Base-by-base conservation (phyloP, 2,888 invertebrate genomes). In the Cacoxenus indagator region DNA sequence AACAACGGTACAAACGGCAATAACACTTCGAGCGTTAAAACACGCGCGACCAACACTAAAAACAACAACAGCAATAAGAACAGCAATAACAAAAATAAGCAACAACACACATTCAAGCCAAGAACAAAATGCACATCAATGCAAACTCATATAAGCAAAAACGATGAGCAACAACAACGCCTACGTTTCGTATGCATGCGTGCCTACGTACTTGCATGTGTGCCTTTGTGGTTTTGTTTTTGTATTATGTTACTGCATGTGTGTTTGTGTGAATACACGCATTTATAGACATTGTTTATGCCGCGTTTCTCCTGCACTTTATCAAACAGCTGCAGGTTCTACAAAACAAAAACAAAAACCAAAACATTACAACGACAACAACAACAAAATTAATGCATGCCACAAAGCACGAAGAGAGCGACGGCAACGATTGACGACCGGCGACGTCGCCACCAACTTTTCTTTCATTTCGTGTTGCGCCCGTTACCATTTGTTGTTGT, bases 1-100 rank as follows among this genome's bases (percentile, higher is more conserved):
- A 80, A 80, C 77, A 81, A 76, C 75, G 78, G 71, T n/a, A n/a
- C 61, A 62, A 62, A 62, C 57, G 57, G 57, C 66, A 43, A 55
- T 76, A 80, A 78, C 82, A 79, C 78, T 80, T 81, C 75, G 74
- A 77, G 75, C 73, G 75, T 75, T 77, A 82, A 82, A 79, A 82
- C 80, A 82, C 81, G 81, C 76, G 75, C 70, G 66, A 62, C 70
- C 72, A 72, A 70, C 67, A 54, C 65, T 27, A 31, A 37, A 45
- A 5, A 22, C 31, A 43, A n/a, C n/a, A n/a, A n/a, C n/a, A n/a
- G n/a, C n/a, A n/a, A n/a, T n/a, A n/a, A n/a, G n/a, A n/a, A n/a
- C n/a, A n/a, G n/a, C n/a, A n/a, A n/a, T n/a, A n/a, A n/a, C n/a
- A n/a, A n/a, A n/a, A n/a, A n/a, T n/a, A n/a, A n/a, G n/a, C n/a